phyloP scores from a whole-genome alignment of 2,888 invertebrate genomes.

The Notocelia uddmanniana region DNA sequence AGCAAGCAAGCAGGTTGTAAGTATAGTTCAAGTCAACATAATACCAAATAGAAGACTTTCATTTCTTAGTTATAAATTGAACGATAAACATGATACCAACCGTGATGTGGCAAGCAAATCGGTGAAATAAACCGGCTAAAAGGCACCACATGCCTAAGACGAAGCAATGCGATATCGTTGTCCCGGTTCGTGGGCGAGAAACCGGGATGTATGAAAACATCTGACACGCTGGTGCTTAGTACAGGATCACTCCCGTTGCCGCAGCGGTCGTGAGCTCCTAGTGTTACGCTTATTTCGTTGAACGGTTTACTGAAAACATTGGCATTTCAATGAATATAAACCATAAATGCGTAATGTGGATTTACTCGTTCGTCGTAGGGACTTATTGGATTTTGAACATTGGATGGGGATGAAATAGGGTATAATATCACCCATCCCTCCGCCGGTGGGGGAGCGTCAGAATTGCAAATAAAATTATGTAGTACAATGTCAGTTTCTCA shows the following conservation, averaged over 20 bases:
- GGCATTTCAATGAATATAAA: not conserved
- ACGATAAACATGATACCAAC: slow-evolving; percentile 56
- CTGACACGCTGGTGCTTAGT: slow-evolving; percentile 79
- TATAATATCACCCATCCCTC: no score
- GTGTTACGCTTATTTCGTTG: slow-evolving; percentile 78
- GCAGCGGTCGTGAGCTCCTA: slow-evolving; percentile 85
- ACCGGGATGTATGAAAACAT: slow-evolving; percentile 81
- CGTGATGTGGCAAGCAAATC: slow-evolving; percentile 84
- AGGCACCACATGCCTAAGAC: slow-evolving; percentile 78
- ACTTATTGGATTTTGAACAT: no score
- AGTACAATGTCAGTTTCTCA: slow-evolving; percentile 52
- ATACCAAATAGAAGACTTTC: not conserved
- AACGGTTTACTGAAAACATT: slow-evolving; percentile 65
- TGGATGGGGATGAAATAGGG: no score
- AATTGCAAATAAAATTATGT: no score
- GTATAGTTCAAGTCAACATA: not conserved
- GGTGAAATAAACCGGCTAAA: slow-evolving; percentile 84
- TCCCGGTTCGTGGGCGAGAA: slow-evolving; percentile 80
- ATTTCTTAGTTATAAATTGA: slow-evolving; percentile 4
- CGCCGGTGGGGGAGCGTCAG: no score
- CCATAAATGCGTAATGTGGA: no score
- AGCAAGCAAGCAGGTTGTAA: not conserved
- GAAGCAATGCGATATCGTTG: slow-evolving; percentile 87
- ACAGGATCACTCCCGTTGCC: slow-evolving; percentile 75
- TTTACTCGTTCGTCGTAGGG: no score